Base-by-base conservation (phyloP, 2,113 vertebrate genomes). In the Oncorhynchus mykiss region DNA sequence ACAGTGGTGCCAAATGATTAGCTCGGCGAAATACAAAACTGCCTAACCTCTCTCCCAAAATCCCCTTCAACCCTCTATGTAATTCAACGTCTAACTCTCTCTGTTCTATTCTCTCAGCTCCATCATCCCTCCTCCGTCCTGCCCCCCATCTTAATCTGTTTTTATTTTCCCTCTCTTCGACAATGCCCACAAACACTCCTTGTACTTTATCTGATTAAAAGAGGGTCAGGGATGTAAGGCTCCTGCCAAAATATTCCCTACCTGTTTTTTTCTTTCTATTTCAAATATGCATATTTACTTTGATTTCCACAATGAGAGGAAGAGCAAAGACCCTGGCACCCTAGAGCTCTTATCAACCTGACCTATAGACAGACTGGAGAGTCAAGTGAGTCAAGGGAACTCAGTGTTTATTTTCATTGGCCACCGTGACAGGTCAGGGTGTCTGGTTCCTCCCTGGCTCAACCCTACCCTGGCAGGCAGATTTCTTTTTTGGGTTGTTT, bases 401-500 rank as follows among this genome's bases (percentile, higher is more conserved):
- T 85, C 75, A 78, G 76, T 68, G 7, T 62, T 25, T 51, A 7
- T 45, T 25, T 59, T 78, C 78, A 20, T 5, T 31, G 65, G 82
- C 77, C 77, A 83, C 79, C 74, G 81, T 76, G 84, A 88, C 81
- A n/a, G 64, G 70, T 72, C 76, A 54, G 82, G 74, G 90, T 88
- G 86, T 92, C 88, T 90, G 79, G 83, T 92, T 91, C 85, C 87
- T 74, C 84, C 79, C 79, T 73, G 71, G 71, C 84, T 87, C 78
- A 77, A 81, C 79, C 76, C 81, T 77, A 78, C 85, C 83, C 77
- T 11, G 76, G 77, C 82, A 70, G 34, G 64, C 27, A 82, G 77
- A 77, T 90, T 88, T 88, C 85, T 87, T 87, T 88, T 80, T 85
- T 65, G 39, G 84, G 81, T 82, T 90, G 91, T 90, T 91, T 92